Percentiles rank a stretch among this genome's conserved stretches.
phyloP scores from a whole-genome alignment of 1,140 invertebrate species.

The Heterodera schachtii region DNA sequence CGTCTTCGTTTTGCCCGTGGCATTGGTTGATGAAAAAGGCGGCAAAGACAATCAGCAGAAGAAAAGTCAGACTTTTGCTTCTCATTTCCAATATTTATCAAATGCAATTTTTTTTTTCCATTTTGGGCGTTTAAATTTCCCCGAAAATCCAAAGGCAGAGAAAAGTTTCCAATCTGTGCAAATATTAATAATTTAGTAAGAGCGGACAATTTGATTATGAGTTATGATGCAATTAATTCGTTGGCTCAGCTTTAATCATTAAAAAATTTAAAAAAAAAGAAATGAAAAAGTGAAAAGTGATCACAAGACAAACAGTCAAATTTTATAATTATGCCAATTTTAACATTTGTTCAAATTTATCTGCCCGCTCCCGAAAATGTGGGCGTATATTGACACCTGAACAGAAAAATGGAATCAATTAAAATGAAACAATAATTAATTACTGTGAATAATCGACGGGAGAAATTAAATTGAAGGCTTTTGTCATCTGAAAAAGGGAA shows the following conservation, averaged over 20 bases:
- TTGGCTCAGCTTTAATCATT: not conserved
- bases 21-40: not conserved
- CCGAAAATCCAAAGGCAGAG: not conserved
- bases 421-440: not conserved
- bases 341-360: conserved; percentile 38
- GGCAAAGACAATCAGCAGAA: not conserved
- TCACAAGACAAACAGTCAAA: too few species aligned
- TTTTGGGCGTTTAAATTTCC: not conserved
- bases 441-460: conserved; percentile 63
- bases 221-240: not conserved
- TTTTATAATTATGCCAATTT: too few species aligned
- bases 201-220: too few species aligned
- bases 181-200: not conserved
- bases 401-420: not conserved
- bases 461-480: conserved; percentile 66
- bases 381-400: conserved; percentile 62
- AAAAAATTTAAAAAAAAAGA: too few species aligned
- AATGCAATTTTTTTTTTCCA: not conserved
- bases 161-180: not conserved
- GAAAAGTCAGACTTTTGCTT: not conserved
- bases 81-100: too few species aligned
- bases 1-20: not conserved
- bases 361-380: conserved; percentile 64
- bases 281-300: too few species aligned
- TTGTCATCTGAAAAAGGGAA: conserved; percentile 40